Evolutionary conservation across 2,113 vertebrate genomes (phyloP), one percentile per base, ranked within the genome.

Genomic region (Ceuthmochares aereus): DNA sequence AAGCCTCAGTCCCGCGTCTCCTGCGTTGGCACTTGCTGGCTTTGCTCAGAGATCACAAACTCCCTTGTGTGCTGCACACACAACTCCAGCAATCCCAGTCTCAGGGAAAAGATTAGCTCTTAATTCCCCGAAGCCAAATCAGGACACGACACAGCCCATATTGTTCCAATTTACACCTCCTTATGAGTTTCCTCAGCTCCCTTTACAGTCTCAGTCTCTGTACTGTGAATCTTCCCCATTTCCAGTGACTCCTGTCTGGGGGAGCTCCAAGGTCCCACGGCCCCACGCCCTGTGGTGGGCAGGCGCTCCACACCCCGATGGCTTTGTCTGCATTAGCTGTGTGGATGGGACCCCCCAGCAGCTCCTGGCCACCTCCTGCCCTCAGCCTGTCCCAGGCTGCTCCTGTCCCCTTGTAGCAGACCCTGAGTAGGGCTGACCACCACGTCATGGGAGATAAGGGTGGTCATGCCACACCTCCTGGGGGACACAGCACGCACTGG

Each of bases 111-210:
- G 92, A 97, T 97, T 97, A 96, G 96, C 95, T 96, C 95, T 96
- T 97, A 96, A 96, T 96, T 97, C 96, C 96, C 96, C 0, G 14
- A 97, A 97, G 96, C 96, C 95, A 97, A 97, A 97, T 97, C 93
- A 96, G 96, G 96, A 96, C 96, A 96, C 83, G 81, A 95, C 94
- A 96, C 85, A 96, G 95, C 90, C 95, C 96, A 97, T 97, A 95
- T 95, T 97, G 96, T 96, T 97, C 95, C 93, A 97, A 96, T 97
- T 97, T 97, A 95, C 96, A 96, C 96, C 96, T 97, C 96, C 96
- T 97, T 96, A 96, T 95, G 96, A 94, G 95, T 94, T 97, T 97
- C 96, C 96, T 96, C 94, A 96, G 92, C 84, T 96, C 95, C 96
- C 96, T 97, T 97, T 97, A 97, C 90, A 94, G 96, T 94, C 93